These are phyloP conservation scores for Agrotis ipsilon DNA, from an alignment of 2,888 invertebrate genomes.

Conservation along the genomic window DNA sequence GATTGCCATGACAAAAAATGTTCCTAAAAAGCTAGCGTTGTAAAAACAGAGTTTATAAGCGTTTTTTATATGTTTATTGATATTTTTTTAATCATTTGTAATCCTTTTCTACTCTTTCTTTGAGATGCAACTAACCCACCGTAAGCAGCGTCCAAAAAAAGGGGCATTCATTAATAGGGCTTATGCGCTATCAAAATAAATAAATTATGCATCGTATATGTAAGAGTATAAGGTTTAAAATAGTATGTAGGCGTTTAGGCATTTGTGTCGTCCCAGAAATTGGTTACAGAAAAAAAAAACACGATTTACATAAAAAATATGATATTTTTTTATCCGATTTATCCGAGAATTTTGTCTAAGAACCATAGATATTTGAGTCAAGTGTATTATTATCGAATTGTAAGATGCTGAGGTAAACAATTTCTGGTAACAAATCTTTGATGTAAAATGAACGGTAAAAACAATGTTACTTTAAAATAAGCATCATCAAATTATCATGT, in stretches of 20 bases:
- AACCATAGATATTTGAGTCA: background rate
- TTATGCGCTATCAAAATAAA: constrained; percentile 45
- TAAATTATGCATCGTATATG: constrained; percentile 40
- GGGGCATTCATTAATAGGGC: constrained; percentile 72
- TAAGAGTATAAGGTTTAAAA: constrained; percentile 14
- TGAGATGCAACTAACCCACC: constrained; percentile 91
- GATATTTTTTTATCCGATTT: background rate
- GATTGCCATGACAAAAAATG: constrained; percentile 68
- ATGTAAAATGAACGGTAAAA: constrained; percentile 34
- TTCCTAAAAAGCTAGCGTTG: constrained; percentile 80
- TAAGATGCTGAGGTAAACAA: constrained; percentile 11
- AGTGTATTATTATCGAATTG: too few relatives aligned
- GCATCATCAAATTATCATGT: too few relatives aligned
- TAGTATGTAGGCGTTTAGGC: constrained; percentile 43
- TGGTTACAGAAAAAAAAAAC: constrained; percentile 17
- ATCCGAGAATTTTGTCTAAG: too few relatives aligned
- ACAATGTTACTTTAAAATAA: background rate
- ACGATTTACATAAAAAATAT: background rate
- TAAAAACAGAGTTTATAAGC: constrained; percentile 65
- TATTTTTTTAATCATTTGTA: constrained; percentile 89
- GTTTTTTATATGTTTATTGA: constrained; percentile 63
- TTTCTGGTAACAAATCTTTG: constrained; percentile 37
- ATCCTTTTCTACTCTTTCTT: constrained; percentile 92
- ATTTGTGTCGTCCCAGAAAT: constrained; percentile 35
- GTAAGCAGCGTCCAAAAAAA: constrained; percentile 89